Evolutionary conservation across 2,113 vertebrate species (phyloP), one percentile per base, ranked within the genome.

Genomic region (Artemisiospiza belli): DNA sequence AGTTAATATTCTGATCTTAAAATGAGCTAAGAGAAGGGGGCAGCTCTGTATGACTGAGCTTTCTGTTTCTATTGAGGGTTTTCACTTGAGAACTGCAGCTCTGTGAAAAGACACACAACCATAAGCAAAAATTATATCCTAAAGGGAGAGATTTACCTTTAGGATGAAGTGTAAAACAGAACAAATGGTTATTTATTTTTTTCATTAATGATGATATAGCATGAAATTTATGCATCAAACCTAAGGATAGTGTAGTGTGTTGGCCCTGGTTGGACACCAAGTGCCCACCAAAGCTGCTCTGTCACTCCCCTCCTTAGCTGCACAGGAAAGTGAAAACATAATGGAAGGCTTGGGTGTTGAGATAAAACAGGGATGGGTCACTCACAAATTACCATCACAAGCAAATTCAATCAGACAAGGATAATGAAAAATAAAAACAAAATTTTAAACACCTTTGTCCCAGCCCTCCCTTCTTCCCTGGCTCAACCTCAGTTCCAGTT

Each of bases 231-330:
- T n/a, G 24, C 0, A 0, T 63, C 20, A 37, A 75, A 72, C 11
- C 7, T n/a, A 67, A 72, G 9, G 23, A 64, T 15, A 67, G 17
- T 15, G 14, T 21, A 24, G 5, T 18, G 5, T 0, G 0, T 24
- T 77, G 44, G 21, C 25, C 16, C 9, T 59, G 19, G 4, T 1
- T 17, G 33, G 24, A 52, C 21, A 47, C 12, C 23, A 30, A 8
- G 16, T 15, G 9, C 6, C 6, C 24, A 52, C 24, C 16, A 79
- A 41, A 46, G 24, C 11, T 58, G 10, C 8, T 41, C 24, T 41
- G 15, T 35, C 11, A 31, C 6, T 66, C 16, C 4, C 8, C 10
- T 66, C 16, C 4, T 79, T 13, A 79, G 9, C 37, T 35, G 17
- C 24, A 15, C 20, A 67, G 30, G 17, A 30, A 12, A 24, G 4